Conservation (phyloP, 2,113 vertebrate genomes). For the Lampris megalopsis region DNA sequence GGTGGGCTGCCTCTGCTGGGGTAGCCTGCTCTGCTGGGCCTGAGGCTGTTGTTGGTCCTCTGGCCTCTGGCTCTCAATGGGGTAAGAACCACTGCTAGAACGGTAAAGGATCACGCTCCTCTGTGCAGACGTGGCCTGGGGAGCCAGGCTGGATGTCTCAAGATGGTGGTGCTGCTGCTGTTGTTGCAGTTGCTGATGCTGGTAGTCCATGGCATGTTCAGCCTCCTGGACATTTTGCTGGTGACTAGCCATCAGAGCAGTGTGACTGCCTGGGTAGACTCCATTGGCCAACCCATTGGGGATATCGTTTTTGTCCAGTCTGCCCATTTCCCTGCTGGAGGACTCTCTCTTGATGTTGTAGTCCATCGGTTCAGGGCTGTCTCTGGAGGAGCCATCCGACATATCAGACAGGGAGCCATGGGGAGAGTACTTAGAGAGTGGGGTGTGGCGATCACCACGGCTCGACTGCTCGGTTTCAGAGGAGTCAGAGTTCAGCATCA, state of each 20-base stretch:
- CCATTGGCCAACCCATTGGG: slow-evolving; percentile 50
- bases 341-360: slow-evolving; percentile 79
- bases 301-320: slow-evolving; percentile 63
- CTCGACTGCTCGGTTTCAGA: slow-evolving; percentile 84
- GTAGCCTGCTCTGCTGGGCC: slow-evolving; percentile 56
- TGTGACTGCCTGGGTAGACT: slow-evolving; percentile 54
- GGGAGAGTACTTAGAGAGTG: slow-evolving; percentile 81
- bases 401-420: slow-evolving; percentile 85
- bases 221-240: slow-evolving; percentile 58
- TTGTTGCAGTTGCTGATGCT: slow-evolving; percentile 66
- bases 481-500: slow-evolving; percentile 85
- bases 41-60: slow-evolving; percentile 67
- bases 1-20: slow-evolving; percentile 37
- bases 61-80: slow-evolving; percentile 70
- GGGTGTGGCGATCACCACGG: slow-evolving; percentile 71
- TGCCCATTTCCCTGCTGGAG: slow-evolving; percentile 66
- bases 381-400: slow-evolving; percentile 85
- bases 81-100: slow-evolving; percentile 79
- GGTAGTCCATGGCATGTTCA: slow-evolving; percentile 67
- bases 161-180: slow-evolving; percentile 54
- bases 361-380: slow-evolving; percentile 81
- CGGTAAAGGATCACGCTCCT: slow-evolving; percentile 83
- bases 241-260: slow-evolving; percentile 65
- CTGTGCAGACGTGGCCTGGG: slow-evolving; percentile 69
- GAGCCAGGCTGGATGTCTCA: slow-evolving; percentile 47